These are phyloP conservation scores for Eilema caniola DNA, from an alignment of 2,888 invertebrate genomes.

Conservation along the genomic window DNA sequence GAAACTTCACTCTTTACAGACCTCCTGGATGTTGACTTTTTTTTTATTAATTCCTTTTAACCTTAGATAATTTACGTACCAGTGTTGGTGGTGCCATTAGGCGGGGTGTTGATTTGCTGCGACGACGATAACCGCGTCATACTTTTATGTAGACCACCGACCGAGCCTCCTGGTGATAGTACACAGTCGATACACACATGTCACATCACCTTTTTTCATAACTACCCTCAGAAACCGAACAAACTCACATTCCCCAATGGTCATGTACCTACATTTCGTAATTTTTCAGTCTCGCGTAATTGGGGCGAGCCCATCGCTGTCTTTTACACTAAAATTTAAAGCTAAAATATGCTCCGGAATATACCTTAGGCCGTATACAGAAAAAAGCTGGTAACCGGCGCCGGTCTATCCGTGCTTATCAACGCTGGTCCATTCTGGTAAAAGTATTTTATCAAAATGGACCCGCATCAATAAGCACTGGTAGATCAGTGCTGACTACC, in stretches of 20 bases:
- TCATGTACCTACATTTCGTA: not conserved
- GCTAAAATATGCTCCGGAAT: not conserved
- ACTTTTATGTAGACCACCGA: slow-evolving; percentile 93
- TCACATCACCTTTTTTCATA: not conserved
- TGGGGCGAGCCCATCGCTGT: not conserved
- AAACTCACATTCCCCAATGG: not conserved
- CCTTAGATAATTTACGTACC: slow-evolving; percentile 47
- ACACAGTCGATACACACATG: not conserved
- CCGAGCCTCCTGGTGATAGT: slow-evolving; percentile 87
- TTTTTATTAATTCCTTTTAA: not conserved
- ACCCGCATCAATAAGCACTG: too few relatives aligned
- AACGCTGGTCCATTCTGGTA: too few relatives aligned
- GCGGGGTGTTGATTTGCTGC: slow-evolving; percentile 90
- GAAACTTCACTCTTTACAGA: too few relatives aligned
- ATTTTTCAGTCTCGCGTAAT: not conserved
- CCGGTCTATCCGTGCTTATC: too few relatives aligned
- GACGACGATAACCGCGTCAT: slow-evolving; percentile 94
- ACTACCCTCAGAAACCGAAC: not conserved
- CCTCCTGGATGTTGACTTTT: not conserved
- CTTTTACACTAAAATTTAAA: not conserved
- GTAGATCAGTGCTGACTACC: too few relatives aligned
- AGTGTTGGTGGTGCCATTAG: slow-evolving; percentile 72
- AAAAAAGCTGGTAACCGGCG: too few relatives aligned
- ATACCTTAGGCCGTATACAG: too few relatives aligned
- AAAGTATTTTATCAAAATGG: too few relatives aligned